phyloP scores from a whole-genome alignment of 2,888 invertebrate genomes.

The Synergus umbraculus region DNA sequence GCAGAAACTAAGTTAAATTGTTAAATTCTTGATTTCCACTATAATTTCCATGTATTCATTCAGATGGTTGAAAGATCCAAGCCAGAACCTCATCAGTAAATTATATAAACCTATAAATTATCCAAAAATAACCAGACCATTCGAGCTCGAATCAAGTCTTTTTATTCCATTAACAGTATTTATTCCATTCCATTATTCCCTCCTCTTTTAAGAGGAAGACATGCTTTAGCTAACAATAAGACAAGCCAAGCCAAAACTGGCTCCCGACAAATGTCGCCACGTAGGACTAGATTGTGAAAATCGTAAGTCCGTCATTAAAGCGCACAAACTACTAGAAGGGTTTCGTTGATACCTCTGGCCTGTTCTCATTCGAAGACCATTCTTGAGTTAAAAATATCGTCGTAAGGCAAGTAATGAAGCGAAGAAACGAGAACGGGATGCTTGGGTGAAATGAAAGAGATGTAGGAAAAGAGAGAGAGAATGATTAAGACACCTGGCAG shows the following conservation, averaged over 20 bases:
- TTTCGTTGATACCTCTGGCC: constrained; percentile 55
- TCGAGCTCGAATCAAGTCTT: not conserved
- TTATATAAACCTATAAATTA: not conserved
- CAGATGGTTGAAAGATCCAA: not conserved
- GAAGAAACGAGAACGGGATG: constrained; percentile 39
- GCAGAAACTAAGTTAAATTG: not conserved
- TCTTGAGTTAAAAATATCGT: constrained; percentile 71
- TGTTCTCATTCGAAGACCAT: constrained; percentile 66
- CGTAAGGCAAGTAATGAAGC: constrained; percentile 46
- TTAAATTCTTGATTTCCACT: not conserved
- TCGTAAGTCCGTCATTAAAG: constrained; percentile 59
- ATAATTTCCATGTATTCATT: not conserved
- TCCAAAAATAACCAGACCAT: not conserved
- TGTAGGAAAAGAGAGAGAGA: constrained; percentile 52
- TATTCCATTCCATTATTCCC: too few relatives aligned
- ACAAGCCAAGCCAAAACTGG: constrained; percentile 41
- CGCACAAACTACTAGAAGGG: constrained; percentile 32
- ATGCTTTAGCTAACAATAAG: too few relatives aligned
- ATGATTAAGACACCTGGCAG: constrained; percentile 66
- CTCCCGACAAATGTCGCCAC: constrained; percentile 38
- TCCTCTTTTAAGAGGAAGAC: too few relatives aligned
- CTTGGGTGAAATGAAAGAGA: constrained; percentile 43
- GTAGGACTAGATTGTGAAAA: constrained; percentile 45
- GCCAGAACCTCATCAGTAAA: not conserved
- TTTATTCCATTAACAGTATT: not conserved